Percentiles rank a stretch among this genome's conserved stretches.
Conservation (phyloP, 2,888 invertebrate genomes). For the Scaptomyza reducta region DNA sequence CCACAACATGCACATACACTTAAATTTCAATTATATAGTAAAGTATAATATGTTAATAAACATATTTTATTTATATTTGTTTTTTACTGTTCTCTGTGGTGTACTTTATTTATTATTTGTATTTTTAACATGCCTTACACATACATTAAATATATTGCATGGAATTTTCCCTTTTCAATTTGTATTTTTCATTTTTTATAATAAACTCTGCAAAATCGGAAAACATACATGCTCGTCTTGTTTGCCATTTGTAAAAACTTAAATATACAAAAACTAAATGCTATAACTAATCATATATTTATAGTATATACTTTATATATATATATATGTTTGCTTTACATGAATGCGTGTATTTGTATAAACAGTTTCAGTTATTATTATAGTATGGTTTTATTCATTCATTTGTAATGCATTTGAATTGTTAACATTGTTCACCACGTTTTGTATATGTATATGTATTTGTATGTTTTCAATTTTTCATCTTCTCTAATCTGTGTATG, state of each 20-base stretch:
- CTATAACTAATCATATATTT: constrained; percentile 71
- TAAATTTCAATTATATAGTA: constrained; percentile 40
- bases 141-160: constrained; percentile 45
- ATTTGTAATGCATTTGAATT: constrained; percentile 75
- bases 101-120: constrained; percentile 38
- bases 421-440: constrained; percentile 79
- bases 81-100: constrained; percentile 48
- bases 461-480: constrained; percentile 52
- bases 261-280: constrained; percentile 74
- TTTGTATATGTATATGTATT: constrained; percentile 59
- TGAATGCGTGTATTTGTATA: constrained; percentile 56
- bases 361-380: constrained; percentile 65
- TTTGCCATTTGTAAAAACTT: constrained; percentile 70
- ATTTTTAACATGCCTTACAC: constrained; percentile 49
- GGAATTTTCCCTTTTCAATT: constrained; percentile 39
- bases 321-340: constrained; percentile 48
- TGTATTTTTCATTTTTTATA: constrained; percentile 24
- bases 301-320: constrained; percentile 12
- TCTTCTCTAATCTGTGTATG: constrained; percentile 35
- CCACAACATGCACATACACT: constrained; percentile 57
- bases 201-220: constrained; percentile 61
- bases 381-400: constrained; percentile 67
- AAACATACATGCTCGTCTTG: constrained; percentile 41
- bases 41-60: constrained; percentile 56
- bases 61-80: constrained; percentile 33